Percentiles rank a stretch among this genome's conserved stretches.
phyloP scores from a whole-genome alignment of 2,888 invertebrate species.

The Euclidia mi region DNA sequence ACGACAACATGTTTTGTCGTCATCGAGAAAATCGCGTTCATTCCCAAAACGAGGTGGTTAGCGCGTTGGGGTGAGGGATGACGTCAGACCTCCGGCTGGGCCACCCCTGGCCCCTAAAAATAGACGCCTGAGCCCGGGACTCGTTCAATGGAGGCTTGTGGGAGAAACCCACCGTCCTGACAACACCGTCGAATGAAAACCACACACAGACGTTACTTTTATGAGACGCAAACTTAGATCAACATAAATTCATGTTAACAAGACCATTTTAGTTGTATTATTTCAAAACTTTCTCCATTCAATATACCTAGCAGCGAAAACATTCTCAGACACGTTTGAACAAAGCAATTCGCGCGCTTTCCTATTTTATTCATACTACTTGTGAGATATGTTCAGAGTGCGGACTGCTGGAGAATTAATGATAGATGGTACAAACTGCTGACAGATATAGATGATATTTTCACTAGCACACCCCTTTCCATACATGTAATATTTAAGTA shows the following conservation, averaged over 20 bases:
- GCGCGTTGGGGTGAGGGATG: constrained; percentile 53
- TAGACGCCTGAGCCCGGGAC: constrained; percentile 82
- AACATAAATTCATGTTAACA: constrained; percentile 8
- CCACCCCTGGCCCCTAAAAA: constrained; percentile 81
- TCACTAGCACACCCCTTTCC: neutral
- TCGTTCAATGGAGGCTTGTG: constrained; percentile 80
- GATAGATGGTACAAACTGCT: constrained; percentile 9
- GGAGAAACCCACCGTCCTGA: constrained; percentile 46
- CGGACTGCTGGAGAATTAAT: constrained; percentile 19
- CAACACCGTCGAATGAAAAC: constrained; percentile 33
- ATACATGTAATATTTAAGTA: constrained; percentile 1
- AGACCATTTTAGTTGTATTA: constrained; percentile 36
- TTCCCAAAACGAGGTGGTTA: constrained; percentile 56
- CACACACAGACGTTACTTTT: constrained; percentile 20
- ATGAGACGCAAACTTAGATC: neutral
- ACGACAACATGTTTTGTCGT: constrained; percentile 67
- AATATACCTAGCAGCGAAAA: constrained; percentile 27
- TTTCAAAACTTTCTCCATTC: constrained; percentile 45
- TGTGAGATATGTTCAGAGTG: constrained; percentile 22
- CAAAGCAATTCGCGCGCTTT: constrained; percentile 38
- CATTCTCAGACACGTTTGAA: constrained; percentile 27
- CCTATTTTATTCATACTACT: constrained; percentile 37
- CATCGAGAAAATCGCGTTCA: constrained; percentile 65
- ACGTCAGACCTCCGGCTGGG: constrained; percentile 67
- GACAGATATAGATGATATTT: constrained; percentile 11